phyloP scores from a whole-genome alignment of 2,797 vertebrate species.

The Acrossocheilus wenchowensis region DNA sequence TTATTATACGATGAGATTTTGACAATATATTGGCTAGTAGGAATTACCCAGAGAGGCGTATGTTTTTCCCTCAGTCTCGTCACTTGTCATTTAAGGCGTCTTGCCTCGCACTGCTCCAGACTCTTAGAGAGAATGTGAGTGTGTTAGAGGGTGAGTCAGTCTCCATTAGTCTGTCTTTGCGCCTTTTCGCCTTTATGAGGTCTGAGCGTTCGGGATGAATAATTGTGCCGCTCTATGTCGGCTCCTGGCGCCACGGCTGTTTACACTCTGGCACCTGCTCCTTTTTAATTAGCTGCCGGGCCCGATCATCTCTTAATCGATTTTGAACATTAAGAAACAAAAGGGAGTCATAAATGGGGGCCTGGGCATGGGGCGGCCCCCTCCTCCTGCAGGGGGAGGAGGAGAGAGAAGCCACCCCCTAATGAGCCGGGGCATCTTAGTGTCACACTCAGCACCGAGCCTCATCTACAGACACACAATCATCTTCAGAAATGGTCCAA shows the following conservation, averaged over 20 bases:
- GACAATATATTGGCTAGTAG: background rate
- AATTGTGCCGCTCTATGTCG: slow-evolving; percentile 59
- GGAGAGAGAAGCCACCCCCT: slow-evolving; percentile 54
- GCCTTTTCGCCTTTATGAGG: slow-evolving; percentile 63
- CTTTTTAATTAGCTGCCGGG: slow-evolving; percentile 69
- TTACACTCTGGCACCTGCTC: slow-evolving; percentile 70
- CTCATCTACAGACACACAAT: slow-evolving; percentile 67
- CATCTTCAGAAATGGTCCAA: slow-evolving; percentile 60
- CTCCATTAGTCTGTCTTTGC: slow-evolving; percentile 65
- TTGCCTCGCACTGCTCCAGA: background rate
- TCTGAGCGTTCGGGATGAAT: slow-evolving; percentile 63
- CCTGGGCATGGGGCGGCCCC: slow-evolving; percentile 14
- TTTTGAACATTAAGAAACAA: slow-evolving; percentile 76
- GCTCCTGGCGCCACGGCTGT: slow-evolving; percentile 62
- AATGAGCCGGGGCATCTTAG: slow-evolving; percentile 70
- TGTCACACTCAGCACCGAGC: slow-evolving; percentile 62
- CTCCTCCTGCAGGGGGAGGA: background rate
- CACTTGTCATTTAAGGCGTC: slow-evolving; percentile 18
- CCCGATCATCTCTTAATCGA: slow-evolving; percentile 70
- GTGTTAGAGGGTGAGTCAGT: slow-evolving; percentile 58
- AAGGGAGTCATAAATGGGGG: slow-evolving; percentile 66
- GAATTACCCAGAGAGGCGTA: slow-evolving; percentile 4
- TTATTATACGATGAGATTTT: background rate
- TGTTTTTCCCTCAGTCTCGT: slow-evolving; percentile 12
- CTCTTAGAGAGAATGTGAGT: slow-evolving; percentile 23